phyloP scores from a whole-genome alignment of 2,113 vertebrate species.

The Hyaena hyaena region DNA sequence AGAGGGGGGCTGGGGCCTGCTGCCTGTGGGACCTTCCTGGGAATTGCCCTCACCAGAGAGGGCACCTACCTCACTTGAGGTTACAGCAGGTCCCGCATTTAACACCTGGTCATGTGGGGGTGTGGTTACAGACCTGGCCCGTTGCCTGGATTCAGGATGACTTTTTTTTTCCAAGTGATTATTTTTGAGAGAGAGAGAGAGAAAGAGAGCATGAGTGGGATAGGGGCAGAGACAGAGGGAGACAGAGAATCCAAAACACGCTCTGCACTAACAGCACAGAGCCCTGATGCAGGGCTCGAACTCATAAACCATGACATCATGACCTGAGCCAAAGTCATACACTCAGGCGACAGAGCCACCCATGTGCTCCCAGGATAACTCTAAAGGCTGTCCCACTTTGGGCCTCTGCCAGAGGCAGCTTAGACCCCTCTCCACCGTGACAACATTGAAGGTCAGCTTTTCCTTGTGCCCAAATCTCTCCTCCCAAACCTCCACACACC shows the following conservation, averaged over 20 bases:
- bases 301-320: too few species aligned
- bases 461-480: not conserved
- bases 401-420: not conserved
- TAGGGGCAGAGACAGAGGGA: too few species aligned
- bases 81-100: accelerated
- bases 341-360: too few species aligned
- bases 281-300: too few species aligned
- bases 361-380: not conserved
- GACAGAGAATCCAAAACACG: too few species aligned
- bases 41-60: not conserved
- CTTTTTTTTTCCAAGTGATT: too few species aligned
- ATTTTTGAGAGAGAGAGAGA: too few species aligned
- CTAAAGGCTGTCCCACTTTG: not conserved
- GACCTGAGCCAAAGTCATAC: too few species aligned
- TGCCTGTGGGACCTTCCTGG: not conserved
- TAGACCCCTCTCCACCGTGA: not conserved
- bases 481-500: not conserved
- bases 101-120: not conserved
- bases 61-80: not conserved
- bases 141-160: too few species aligned
- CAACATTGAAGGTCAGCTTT: not conserved
- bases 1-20: not conserved
- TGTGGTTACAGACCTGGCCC: not conserved
- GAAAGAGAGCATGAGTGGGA: too few species aligned
- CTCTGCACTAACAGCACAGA: too few species aligned